Evolutionary conservation across 2,888 invertebrate genomes (phyloP).

Genomic region (Psococerastis gibbosa): DNA sequence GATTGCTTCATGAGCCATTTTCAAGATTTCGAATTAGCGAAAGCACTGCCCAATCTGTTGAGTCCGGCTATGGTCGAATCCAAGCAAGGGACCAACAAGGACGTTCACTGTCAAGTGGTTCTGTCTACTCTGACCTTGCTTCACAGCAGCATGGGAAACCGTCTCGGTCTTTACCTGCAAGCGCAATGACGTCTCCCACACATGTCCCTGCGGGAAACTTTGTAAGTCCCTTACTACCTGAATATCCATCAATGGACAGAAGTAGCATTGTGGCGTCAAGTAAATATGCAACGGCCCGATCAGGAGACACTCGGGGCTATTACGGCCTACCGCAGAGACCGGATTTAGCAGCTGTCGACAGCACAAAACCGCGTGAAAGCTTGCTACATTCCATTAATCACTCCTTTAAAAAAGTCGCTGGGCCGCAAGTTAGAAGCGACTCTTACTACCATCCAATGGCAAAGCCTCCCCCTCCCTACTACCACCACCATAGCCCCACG

Average conservation of each 20-base stretch:
- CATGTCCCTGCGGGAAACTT: slow-evolving; percentile 39
- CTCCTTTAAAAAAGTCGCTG: slow-evolving; percentile 13
- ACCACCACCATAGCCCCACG: slow-evolving; percentile 30
- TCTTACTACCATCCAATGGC: slow-evolving; percentile 15
- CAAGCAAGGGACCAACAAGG: slow-evolving; percentile 1
- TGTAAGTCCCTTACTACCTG: slow-evolving; percentile 10
- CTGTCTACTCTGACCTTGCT: slow-evolving; percentile 8
- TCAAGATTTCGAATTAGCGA: neutral
- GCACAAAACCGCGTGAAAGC: slow-evolving; percentile 14
- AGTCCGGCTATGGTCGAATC: slow-evolving; percentile 5
- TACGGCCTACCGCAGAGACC: slow-evolving; percentile 58
- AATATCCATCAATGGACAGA: slow-evolving; percentile 29
- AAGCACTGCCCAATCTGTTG: neutral
- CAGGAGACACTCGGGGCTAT: slow-evolving; percentile 48
- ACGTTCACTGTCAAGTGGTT: slow-evolving; percentile 12
- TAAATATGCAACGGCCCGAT: slow-evolving; percentile 26
- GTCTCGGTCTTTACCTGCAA: slow-evolving; percentile 18
- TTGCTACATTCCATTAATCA: slow-evolving; percentile 12
- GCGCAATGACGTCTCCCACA: slow-evolving; percentile 17
- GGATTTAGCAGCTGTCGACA: slow-evolving; percentile 34
- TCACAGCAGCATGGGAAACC: slow-evolving; percentile 12
- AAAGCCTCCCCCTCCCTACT: neutral
- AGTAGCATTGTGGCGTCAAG: slow-evolving; percentile 22
- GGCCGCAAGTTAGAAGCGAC: slow-evolving; percentile 14
- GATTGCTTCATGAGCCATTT: slow-evolving; percentile 6